A percentile compares a stretch with the other conserved stretches of the same genome.
Evolutionary conservation across 2,113 vertebrate species (phyloP).

Genomic region (Oncorhynchus kisutch): DNA sequence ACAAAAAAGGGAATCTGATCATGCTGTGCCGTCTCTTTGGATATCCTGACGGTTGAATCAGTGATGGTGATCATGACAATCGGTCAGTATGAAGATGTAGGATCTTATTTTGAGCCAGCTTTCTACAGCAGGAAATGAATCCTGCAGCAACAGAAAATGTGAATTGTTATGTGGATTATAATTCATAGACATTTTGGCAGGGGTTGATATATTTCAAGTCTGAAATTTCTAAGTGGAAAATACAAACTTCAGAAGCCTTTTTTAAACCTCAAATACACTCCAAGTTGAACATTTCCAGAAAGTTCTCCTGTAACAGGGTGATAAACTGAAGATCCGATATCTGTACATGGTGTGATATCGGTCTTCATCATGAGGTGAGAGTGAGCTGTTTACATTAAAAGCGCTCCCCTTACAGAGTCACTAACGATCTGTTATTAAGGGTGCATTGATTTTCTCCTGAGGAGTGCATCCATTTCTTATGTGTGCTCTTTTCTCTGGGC

Average conservation of each 20-base stretch:
- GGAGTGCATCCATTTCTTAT: conserved; percentile 11
- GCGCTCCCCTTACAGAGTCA: conserved; percentile 53
- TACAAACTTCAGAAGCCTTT: no score
- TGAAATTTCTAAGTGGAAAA: no score
- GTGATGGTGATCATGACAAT: neutral
- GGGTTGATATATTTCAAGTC: no score
- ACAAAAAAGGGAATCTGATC: neutral
- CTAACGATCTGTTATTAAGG: conserved; percentile 68
- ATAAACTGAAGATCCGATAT: neutral
- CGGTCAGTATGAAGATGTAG: conserved; percentile 2
- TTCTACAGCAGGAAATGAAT: neutral
- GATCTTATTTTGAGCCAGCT: no score
- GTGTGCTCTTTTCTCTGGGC: conserved; percentile 15
- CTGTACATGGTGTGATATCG: conserved; percentile 23
- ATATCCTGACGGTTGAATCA: neutral
- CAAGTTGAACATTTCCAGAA: no score
- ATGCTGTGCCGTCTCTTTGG: neutral
- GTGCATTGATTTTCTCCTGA: conserved; percentile 65
- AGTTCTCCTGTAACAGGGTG: no score
- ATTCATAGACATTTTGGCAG: no score
- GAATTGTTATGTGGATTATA: no score
- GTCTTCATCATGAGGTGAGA: conserved; percentile 49
- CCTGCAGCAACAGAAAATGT: neutral
- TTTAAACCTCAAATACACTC: no score
- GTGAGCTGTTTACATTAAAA: conserved; percentile 59